phyloP scores from a whole-genome alignment of 2,888 invertebrate species.

The Amblyteles armatorius region DNA sequence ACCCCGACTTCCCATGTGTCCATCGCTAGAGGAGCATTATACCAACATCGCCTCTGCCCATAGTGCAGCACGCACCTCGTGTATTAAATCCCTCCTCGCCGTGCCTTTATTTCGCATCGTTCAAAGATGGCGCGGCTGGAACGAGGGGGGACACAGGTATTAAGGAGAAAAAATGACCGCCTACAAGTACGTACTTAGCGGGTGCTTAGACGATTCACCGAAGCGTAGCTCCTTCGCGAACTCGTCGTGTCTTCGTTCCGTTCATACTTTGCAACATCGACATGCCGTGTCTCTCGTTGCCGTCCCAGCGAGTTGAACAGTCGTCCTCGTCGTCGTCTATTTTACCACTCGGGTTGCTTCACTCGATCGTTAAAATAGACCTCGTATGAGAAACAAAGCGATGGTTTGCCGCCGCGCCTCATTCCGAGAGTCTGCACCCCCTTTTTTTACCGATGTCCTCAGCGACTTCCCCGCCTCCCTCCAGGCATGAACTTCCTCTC shows the following conservation, averaged over 20 bases:
- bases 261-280: constrained; percentile 37
- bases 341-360: constrained; percentile 37
- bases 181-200: constrained; percentile 81
- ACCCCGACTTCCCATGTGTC: neutral
- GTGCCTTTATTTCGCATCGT: constrained; percentile 38
- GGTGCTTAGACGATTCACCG: constrained; percentile 79
- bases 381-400: constrained; percentile 63
- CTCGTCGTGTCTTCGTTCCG: constrained; percentile 64
- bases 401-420: constrained; percentile 56
- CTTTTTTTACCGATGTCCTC: constrained; percentile 43
- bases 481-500: constrained; percentile 21
- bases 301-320: constrained; percentile 39
- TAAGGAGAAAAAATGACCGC: constrained; percentile 78
- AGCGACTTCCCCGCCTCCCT: neutral
- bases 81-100: constrained; percentile 6
- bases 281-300: constrained; percentile 3
- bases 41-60: constrained; percentile 2
- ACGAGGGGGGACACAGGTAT: constrained; percentile 64
- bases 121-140: constrained; percentile 71
- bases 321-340: constrained; percentile 39
- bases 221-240: constrained; percentile 81
- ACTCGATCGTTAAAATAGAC: constrained; percentile 62
- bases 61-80: constrained; percentile 3
- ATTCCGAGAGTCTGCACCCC: constrained; percentile 62
- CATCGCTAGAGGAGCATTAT: neutral